Percentiles rank a stretch among this genome's conserved stretches.
Conservation (phyloP, 1,140 invertebrate genomes). For the Melanaphis sacchari region DNA sequence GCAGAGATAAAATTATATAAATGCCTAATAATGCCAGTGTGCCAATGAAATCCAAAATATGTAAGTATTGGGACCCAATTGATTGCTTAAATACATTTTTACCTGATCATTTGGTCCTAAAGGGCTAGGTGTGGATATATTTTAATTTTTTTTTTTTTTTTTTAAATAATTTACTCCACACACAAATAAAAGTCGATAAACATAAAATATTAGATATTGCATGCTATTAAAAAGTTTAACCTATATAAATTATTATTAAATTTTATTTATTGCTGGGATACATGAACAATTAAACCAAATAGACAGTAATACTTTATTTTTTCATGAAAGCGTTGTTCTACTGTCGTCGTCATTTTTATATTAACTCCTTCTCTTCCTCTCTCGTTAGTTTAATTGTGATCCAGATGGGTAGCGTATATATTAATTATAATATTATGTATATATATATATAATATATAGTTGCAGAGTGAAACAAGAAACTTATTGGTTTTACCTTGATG, state of each 20-base stretch:
- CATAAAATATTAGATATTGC: too few species aligned
- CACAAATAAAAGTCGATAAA: too few species aligned
- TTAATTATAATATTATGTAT: not conserved
- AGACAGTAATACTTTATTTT: not conserved
- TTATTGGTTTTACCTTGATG: not conserved
- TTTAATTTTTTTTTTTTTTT: not conserved
- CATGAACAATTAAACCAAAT: slow-evolving; percentile 2
- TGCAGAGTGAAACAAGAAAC: not conserved
- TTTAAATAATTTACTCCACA: not conserved
- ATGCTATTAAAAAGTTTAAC: too few species aligned
- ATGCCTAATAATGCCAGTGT: not conserved
- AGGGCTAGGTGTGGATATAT: not conserved
- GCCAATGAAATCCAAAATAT: not conserved
- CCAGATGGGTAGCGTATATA: not conserved
- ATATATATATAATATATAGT: not conserved
- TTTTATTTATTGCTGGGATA: not conserved
- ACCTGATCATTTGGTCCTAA: not conserved
- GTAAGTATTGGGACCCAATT: too few species aligned
- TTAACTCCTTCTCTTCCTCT: not conserved
- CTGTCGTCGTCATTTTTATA: not conserved
- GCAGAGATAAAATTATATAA: not conserved
- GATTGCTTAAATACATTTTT: not conserved
- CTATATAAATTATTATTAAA: not conserved
- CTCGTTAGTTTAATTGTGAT: not conserved
- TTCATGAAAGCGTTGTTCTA: not conserved